phyloP scores from a whole-genome alignment of 2,888 invertebrate species.

The Pachydiplax longipennis region DNA sequence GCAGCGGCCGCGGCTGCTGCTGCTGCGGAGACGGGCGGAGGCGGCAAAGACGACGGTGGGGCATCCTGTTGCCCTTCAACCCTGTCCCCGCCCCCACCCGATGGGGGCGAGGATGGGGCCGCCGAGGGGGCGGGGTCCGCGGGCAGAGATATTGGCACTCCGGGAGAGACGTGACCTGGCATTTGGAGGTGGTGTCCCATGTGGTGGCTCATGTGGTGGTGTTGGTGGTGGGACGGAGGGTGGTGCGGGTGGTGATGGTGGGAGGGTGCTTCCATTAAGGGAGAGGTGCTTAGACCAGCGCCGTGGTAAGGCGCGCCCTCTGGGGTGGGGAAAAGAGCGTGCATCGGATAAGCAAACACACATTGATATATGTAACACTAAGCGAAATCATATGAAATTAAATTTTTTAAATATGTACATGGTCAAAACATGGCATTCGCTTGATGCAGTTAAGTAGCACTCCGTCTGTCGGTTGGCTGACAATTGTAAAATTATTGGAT shows the following conservation, averaged over 20 bases:
- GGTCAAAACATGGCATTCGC: not conserved
- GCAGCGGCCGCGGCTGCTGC: constrained; percentile 47
- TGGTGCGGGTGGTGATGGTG: not conserved
- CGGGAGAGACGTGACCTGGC: constrained; percentile 35
- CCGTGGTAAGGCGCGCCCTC: constrained; percentile 42
- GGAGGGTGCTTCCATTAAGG: constrained; percentile 34
- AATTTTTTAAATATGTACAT: not conserved
- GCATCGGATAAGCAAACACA: constrained; percentile 2
- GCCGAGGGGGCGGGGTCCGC: constrained; percentile 12
- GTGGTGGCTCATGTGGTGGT: constrained; percentile 4
- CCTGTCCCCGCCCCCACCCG: constrained; percentile 56
- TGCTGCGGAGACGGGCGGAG: constrained; percentile 47
- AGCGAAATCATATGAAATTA: not conserved
- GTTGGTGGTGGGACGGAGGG: constrained; percentile 14
- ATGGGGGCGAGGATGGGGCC: not conserved
- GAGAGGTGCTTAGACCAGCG: constrained; percentile 42
- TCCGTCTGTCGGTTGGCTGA: not conserved
- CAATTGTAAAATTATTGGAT: not conserved
- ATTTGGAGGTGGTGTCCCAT: constrained; percentile 15
- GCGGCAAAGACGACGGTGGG: constrained; percentile 58
- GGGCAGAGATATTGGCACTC: constrained; percentile 19
- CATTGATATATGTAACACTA: not conserved
- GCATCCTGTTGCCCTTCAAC: constrained; percentile 59
- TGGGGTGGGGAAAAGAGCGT: constrained; percentile 15
- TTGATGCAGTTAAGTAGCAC: not conserved